These are phyloP conservation scores for Zaprionus africanus DNA, from an alignment of 1,140 invertebrate species.

Conservation along the genomic window DNA sequence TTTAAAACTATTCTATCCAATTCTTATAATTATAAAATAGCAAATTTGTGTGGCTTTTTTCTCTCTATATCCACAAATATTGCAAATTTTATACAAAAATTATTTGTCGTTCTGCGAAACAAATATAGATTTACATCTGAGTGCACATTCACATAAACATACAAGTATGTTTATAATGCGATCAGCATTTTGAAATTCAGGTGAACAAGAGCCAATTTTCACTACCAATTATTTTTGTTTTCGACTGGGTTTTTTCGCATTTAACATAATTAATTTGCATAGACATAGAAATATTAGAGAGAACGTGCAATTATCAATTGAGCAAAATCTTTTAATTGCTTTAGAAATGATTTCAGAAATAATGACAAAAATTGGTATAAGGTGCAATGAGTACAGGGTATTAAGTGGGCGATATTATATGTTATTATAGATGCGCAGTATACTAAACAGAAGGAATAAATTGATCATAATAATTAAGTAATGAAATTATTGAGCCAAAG, in stretches of 20 bases:
- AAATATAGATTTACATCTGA: not conserved
- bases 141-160: not conserved
- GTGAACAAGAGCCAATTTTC: not conserved
- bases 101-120: not conserved
- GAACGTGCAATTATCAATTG: not conserved
- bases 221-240: not conserved
- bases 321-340: not conserved
- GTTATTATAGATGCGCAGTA: no score
- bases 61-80: no score
- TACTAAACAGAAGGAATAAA: no score
- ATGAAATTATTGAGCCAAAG: no score
- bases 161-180: not conserved
- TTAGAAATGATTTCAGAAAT: not conserved
- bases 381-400: not conserved
- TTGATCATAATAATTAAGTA: no score
- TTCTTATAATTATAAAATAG: no score
- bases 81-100: not conserved
- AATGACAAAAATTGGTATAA: not conserved
- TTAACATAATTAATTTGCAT: not conserved
- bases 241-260: not conserved
- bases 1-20: no score
- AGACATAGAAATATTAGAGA: not conserved
- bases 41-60: no score
- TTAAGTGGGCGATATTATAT: not conserved
- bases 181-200: not conserved